A percentile compares a stretch with the other conserved stretches of the same genome.
phyloP scores from a whole-genome alignment of 2,797 vertebrate species.

The Sebastes baramenuke region DNA sequence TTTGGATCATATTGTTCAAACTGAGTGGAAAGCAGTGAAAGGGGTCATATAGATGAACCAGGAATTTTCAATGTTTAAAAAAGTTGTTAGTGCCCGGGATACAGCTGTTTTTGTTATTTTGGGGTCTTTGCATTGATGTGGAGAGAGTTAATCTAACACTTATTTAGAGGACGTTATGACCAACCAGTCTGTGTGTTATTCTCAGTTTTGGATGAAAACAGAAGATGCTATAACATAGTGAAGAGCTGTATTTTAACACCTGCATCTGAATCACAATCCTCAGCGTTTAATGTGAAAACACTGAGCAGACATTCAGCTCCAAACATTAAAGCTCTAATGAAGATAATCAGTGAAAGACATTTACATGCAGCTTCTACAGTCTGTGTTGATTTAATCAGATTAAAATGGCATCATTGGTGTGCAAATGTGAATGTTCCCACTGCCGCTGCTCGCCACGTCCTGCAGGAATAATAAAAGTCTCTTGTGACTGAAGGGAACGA shows the following conservation, averaged over 20 bases:
- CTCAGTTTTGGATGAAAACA: neutral
- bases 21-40: neutral
- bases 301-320: neutral
- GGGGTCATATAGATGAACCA: too few species aligned
- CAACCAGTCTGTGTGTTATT: neutral
- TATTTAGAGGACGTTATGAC: too few species aligned
- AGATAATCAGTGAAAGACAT: conserved; percentile 17
- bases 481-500: conserved; percentile 15
- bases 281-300: neutral
- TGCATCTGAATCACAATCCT: neutral
- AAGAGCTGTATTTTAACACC: neutral
- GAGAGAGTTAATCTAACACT: too few species aligned
- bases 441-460: conserved; percentile 9
- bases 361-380: neutral
- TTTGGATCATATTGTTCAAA: neutral
- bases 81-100: too few species aligned
- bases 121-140: too few species aligned
- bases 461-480: conserved; percentile 27
- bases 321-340: conserved; percentile 15
- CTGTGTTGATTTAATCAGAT: conserved; percentile 44
- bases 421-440: conserved; percentile 32
- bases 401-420: conserved; percentile 46
- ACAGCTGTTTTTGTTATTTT: neutral
- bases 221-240: neutral
- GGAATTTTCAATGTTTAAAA: too few species aligned